phyloP scores from a whole-genome alignment of 2,113 vertebrate species.

The Takifugu flavidus region DNA sequence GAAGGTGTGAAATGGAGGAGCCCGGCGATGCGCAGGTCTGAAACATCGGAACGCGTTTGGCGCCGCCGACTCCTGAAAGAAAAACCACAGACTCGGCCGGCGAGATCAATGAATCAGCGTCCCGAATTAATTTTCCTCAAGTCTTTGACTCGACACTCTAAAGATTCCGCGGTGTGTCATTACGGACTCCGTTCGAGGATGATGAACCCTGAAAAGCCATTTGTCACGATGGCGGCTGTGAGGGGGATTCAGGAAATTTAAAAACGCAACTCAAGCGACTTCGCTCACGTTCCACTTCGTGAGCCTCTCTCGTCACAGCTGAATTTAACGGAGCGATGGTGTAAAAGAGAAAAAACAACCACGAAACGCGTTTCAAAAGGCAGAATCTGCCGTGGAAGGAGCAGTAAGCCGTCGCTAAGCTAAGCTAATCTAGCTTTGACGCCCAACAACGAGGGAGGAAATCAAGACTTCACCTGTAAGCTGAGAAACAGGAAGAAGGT shows the following conservation, averaged over 20 bases:
- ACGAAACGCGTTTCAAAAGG: neutral
- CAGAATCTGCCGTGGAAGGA: neutral
- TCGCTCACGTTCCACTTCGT: neutral
- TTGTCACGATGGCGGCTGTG: neutral
- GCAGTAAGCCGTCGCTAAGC: too few species aligned
- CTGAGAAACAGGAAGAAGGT: conserved; percentile 3
- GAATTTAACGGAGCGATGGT: too few species aligned
- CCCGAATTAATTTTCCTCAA: neutral
- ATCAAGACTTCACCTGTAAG: too few species aligned
- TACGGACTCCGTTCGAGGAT: neutral
- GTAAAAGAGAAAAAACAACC: neutral
- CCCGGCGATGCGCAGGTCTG: conserved; percentile 13
- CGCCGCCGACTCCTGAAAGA: neutral
- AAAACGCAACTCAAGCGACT: neutral
- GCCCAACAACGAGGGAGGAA: too few species aligned
- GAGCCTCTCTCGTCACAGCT: neutral
- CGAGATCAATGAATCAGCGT: neutral
- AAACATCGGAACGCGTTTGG: neutral
- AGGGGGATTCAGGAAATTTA: neutral
- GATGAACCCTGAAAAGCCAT: conserved; percentile 3
- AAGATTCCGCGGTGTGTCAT: neutral
- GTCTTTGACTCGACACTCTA: too few species aligned
- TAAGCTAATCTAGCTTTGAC: too few species aligned
- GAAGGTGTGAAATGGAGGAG: conserved; percentile 54
- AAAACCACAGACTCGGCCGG: conserved; percentile 5